Evolutionary conservation across 2,888 invertebrate species (phyloP), one percentile per base, ranked within the genome.

Genomic region (Cataglyphis livida): DNA sequence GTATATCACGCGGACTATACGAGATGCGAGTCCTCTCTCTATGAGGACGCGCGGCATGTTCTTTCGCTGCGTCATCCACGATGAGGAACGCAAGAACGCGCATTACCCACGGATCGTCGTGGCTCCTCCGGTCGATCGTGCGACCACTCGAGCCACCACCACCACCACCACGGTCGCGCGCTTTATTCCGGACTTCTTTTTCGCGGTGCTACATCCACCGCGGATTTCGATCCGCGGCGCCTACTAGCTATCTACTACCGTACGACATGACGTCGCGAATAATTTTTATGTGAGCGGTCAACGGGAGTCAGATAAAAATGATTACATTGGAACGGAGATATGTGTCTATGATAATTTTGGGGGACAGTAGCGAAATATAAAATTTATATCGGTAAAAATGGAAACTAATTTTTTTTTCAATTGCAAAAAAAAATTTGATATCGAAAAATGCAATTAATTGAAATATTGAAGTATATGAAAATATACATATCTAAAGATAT

Each of bases 1-100:
- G 86, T 68, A 86, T 86, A 85, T 79, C 70, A 84, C 85, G 87
- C 84, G 82, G 86, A 82, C 87, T 86, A 66, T 66, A 81, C 76
- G 54, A 81, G 85, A 83, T 81, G 85, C 75, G 85, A 51, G 83
- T 88, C 85, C 84, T 38, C 71, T 78, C 84, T 38, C 71, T 78
- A 59, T 44, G 86, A 65, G 84, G 89, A 86, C 83, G 86, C 84
- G 86, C 84, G 86, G 87, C 84, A 76, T 84, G 87, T 84, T 85
- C 86, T 90, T 92, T 92, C 86, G 92, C 92, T 87, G 85, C 88
- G 92, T 93, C 92, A 93, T 90, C 85, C 89, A 88, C 83, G 88
- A 89, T 90, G 90, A 90, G 89, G 87, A 89, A 91, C 89, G 91
- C 90, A 88, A 86, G 88, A 88, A 91, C 91, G 88, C 87, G 87